These are phyloP conservation scores for Cherax destructor DNA, from an alignment of 1,140 invertebrate genomes.

Conservation along the genomic window DNA sequence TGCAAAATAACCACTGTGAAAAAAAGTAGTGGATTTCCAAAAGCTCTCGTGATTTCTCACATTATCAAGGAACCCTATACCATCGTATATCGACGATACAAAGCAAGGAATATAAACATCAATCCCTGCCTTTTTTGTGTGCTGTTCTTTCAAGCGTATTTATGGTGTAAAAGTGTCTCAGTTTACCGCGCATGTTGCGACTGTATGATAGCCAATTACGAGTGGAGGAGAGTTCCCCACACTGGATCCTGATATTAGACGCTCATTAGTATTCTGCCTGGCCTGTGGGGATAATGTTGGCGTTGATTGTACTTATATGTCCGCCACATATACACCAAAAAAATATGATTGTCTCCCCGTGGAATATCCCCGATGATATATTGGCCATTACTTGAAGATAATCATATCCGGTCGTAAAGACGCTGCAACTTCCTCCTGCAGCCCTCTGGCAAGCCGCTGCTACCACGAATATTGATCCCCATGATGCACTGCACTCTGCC, in stretches of 20 bases:
- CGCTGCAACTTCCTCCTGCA: constrained; percentile 15
- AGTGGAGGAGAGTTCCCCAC: neutral
- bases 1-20: no score
- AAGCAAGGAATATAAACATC: no score
- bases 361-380: constrained; percentile 28
- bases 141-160: no score
- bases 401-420: constrained; percentile 46
- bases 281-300: neutral
- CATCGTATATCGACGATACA: no score
- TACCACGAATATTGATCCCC: neutral
- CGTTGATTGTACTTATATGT: neutral
- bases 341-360: neutral
- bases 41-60: no score
- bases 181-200: neutral
- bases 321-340: neutral
- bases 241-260: neutral
- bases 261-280: constrained; percentile 1
- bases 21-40: no score
- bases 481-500: neutral
- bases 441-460: no score
- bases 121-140: no score
- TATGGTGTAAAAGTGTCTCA: neutral
- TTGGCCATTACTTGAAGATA: constrained; percentile 38
- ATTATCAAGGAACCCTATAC: no score
- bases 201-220: neutral